These are phyloP conservation scores for Rattus norvegicus DNA, from an alignment of 2,113 vertebrate genomes.

Conservation along the genomic window GRCr8 NC_086039.1:83696501-83697000, in stretches of 20 bases:
- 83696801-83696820: not conserved
- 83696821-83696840: not conserved
- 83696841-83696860: not conserved
- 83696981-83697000: not conserved
- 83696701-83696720: constrained; percentile 73
- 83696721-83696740: constrained; percentile 74
- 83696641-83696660: constrained; percentile 66
- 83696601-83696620: constrained; percentile 70
- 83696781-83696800: constrained; percentile 59
- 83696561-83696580: not conserved
- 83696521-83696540: constrained; percentile 67
- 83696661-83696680: constrained; percentile 82
- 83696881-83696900: not conserved
- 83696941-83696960: not conserved
- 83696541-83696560: constrained; percentile 59
- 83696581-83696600: constrained; percentile 42
- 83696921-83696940: not conserved
- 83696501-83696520: constrained; percentile 23
- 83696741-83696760: constrained; percentile 73
- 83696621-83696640: constrained; percentile 67
- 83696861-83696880: not conserved
- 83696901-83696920: not conserved
- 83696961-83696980: not conserved
- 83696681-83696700: constrained; percentile 74
- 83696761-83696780: constrained; percentile 71